A percentile compares a stretch with the other conserved stretches of the same genome.
Evolutionary conservation across 2,888 invertebrate genomes (phyloP).

Genomic region (Cryptocephalus primarius): DNA sequence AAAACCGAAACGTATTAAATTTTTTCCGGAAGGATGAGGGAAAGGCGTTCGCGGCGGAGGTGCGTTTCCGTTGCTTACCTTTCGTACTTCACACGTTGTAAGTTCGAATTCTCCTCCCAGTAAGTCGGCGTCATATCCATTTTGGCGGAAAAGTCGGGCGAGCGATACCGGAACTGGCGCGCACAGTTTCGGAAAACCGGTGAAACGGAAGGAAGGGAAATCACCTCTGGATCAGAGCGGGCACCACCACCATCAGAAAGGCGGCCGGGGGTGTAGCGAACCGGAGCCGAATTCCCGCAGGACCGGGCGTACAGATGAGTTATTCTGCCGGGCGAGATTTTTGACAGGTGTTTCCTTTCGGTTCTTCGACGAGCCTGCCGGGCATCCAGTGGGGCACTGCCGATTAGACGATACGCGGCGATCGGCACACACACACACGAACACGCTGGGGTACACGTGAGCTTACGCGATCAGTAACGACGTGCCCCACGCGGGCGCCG

Average conservation of each 20-base stretch:
- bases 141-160: slow-evolving; percentile 5
- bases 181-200: too few relatives aligned
- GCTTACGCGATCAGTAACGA: slow-evolving; percentile 14
- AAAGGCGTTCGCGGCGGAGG: background rate
- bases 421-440: slow-evolving; percentile 4
- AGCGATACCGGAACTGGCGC: too few relatives aligned
- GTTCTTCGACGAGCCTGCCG: slow-evolving; percentile 15
- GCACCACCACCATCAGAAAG: too few relatives aligned
- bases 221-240: too few relatives aligned
- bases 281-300: too few relatives aligned
- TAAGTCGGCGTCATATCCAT: slow-evolving; percentile 39
- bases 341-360: slow-evolving; percentile 19
- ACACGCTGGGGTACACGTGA: slow-evolving; percentile 32
- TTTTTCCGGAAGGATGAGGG: background rate
- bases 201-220: too few relatives aligned
- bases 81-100: slow-evolving; percentile 43
- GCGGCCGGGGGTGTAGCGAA: too few relatives aligned
- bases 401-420: too few relatives aligned
- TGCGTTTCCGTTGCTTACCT: slow-evolving; percentile 27
- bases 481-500: slow-evolving; percentile 5
- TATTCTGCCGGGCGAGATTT: slow-evolving; percentile 1
- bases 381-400: slow-evolving; percentile 20
- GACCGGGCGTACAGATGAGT: too few relatives aligned
- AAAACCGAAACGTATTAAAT: background rate
- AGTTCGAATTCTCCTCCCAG: slow-evolving; percentile 43